Base-by-base conservation (phyloP, 2,888 invertebrate species). In the Amblyjoppa fuscipennis region DNA sequence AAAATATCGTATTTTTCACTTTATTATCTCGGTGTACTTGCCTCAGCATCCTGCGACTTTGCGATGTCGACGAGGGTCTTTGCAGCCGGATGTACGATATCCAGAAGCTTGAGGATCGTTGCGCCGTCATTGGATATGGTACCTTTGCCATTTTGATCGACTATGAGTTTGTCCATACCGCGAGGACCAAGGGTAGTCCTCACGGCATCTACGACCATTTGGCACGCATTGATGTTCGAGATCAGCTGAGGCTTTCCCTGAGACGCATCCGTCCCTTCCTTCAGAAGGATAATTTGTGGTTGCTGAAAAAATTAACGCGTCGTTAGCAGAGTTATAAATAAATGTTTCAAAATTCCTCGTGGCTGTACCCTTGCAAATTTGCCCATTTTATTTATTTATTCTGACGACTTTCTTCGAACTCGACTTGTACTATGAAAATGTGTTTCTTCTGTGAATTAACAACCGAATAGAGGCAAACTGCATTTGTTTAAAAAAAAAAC, bases 41-140 rank as follows among this genome's bases (percentile, higher is more conserved):
- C 99, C 96, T 99, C 99, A 38, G 98, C 98, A 96, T 99, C 99
- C 94, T 99, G 99, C 59, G 99, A 99, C 94, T 99, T 99, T 31
- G 99, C 99, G 90, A 99, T 99, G 93, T 99, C 99, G 3, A 99
- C 99, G 88, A 99, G 95, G 0, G 98, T 99, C 94, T 98, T 99
- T 0, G 99, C 99, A 31, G 99, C 99, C 0, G 99, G 99, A 94
- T 99, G 99, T 31, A 99, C 97, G 91, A 99, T 97, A 92, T 99
- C 99, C 90, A 99, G 93, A n/a, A 99, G 96, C 95, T 99, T 99
- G 96, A 99, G 96, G 87, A 99, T 99, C 0, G 99, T 99, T 6
- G 99, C 99, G 16, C 99, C 99, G 95, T 99, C 99, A 93, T 99
- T 99, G 1, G 99, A 99, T 90, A 99, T 99, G 2, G 99, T 99